phyloP scores from a whole-genome alignment of 2,797 vertebrate species.

The Etheostoma perlongum region DNA sequence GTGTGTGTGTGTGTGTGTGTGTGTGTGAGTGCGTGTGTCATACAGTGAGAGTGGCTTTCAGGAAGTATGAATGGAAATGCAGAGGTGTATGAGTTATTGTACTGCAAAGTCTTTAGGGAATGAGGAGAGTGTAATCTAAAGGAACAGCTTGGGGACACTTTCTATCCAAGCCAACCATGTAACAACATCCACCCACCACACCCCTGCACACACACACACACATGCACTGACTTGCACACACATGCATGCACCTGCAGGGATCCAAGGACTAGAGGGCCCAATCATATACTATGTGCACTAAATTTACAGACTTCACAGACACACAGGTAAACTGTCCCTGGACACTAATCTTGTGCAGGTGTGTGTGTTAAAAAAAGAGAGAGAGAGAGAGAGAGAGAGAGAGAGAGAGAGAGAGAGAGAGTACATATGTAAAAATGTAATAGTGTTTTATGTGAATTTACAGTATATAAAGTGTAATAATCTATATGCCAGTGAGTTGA shows the following conservation, averaged over 20 bases:
- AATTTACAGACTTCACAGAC: conserved; percentile 40
- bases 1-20: conserved; percentile 5
- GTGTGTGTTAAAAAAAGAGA: no score
- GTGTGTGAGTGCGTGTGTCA: not conserved
- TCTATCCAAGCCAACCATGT: conserved; percentile 32
- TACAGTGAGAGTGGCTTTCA: not conserved
- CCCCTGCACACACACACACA: conserved; percentile 30
- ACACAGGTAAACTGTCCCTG: conserved; percentile 51
- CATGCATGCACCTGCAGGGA: conserved; percentile 41
- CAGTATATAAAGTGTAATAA: conserved; percentile 62
- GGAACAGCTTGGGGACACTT: conserved; percentile 44
- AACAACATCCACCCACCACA: conserved; percentile 45
- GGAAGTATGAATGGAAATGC: not conserved
- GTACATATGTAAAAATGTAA: conserved; percentile 24
- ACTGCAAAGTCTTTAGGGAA: conserved; percentile 29
- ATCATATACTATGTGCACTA: conserved; percentile 25
- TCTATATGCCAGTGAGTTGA: conserved; percentile 53
- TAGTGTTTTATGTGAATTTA: conserved; percentile 65
- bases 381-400: not conserved
- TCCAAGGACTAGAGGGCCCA: conserved; percentile 22
- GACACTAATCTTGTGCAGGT: conserved; percentile 37
- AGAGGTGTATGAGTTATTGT: conserved; percentile 21
- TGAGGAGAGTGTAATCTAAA: conserved; percentile 21
- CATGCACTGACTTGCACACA: conserved; percentile 15
- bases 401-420: not conserved